Evolutionary conservation across 2,797 vertebrate genomes (phyloP).

Genomic region (Semaprochilodus insignis): DNA sequence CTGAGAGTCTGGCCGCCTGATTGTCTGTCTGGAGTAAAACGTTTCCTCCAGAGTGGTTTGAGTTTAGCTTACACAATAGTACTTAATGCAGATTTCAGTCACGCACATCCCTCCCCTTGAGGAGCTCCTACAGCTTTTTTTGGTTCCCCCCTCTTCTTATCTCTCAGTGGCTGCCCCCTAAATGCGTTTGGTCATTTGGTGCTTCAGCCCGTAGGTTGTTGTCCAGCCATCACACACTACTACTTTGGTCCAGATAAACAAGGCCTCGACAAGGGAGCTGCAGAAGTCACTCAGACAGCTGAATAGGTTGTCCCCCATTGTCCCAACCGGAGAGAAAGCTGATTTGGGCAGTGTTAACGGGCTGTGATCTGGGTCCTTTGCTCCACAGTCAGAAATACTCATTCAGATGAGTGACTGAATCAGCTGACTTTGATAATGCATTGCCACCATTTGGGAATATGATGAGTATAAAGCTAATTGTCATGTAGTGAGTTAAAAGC

Average conservation of each 20-base stretch:
- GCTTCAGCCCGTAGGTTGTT: slow-evolving; percentile 4
- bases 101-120: slow-evolving; percentile 50
- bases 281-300: slow-evolving; percentile 10
- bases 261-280: slow-evolving; percentile 12
- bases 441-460: slow-evolving; percentile 10
- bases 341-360: background rate
- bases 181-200: slow-evolving; percentile 14
- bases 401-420: slow-evolving; percentile 8
- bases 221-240: slow-evolving; percentile 29
- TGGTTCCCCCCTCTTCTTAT: slow-evolving; percentile 18
- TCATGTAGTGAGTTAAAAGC: slow-evolving; percentile 41
- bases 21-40: slow-evolving; percentile 35
- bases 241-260: slow-evolving; percentile 38
- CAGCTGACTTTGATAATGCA: slow-evolving; percentile 15
- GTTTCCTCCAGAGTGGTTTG: background rate
- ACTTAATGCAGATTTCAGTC: slow-evolving; percentile 27
- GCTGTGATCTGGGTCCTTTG: background rate
- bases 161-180: background rate
- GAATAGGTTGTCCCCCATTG: slow-evolving; percentile 3
- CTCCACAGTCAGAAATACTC: slow-evolving; percentile 4
- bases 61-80: slow-evolving; percentile 25
- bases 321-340: background rate
- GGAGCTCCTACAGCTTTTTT: slow-evolving; percentile 32
- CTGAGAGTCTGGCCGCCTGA: slow-evolving; percentile 17
- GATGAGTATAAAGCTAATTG: slow-evolving; percentile 34